These are phyloP conservation scores for Phenacoccus solenopsis DNA, from an alignment of 1,140 invertebrate genomes.

Conservation along the genomic window DNA sequence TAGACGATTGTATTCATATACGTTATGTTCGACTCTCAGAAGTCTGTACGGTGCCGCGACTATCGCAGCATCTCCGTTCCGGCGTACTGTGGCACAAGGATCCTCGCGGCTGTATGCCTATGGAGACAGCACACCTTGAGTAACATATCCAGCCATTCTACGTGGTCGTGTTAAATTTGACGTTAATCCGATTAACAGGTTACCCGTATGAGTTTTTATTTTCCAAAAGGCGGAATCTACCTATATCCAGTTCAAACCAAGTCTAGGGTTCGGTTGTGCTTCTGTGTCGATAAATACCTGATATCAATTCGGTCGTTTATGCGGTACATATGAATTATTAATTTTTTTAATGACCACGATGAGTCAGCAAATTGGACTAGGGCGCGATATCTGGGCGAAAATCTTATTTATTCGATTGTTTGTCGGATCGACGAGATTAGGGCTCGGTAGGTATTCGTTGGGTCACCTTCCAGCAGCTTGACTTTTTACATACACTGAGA, in stretches of 20 bases:
- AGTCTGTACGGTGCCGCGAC: neutral
- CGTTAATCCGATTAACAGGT: conserved; percentile 15
- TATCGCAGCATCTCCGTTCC: neutral
- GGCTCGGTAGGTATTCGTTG: no score
- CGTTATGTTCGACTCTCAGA: neutral
- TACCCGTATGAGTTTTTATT: neutral
- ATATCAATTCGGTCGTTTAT: neutral
- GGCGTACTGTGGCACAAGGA: neutral
- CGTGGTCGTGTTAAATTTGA: conserved; percentile 8
- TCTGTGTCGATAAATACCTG: neutral
- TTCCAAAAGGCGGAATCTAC: neutral
- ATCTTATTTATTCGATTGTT: neutral
- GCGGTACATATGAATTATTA: neutral
- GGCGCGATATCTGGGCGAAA: neutral
- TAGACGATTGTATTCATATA: neutral
- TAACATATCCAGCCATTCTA: conserved; percentile 13
- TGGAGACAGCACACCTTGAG: no score
- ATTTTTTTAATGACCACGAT: neutral
- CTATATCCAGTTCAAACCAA: neutral
- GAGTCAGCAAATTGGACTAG: neutral
- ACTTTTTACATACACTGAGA: no score
- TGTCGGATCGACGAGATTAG: no score
- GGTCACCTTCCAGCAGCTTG: no score
- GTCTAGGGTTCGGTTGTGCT: neutral
- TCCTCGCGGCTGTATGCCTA: neutral